A percentile compares a stretch with the other conserved stretches of the same genome.
These are phyloP conservation scores for Atopsyche davidsoni DNA, from an alignment of 1,140 invertebrate genomes.

Conservation along the genomic window DNA sequence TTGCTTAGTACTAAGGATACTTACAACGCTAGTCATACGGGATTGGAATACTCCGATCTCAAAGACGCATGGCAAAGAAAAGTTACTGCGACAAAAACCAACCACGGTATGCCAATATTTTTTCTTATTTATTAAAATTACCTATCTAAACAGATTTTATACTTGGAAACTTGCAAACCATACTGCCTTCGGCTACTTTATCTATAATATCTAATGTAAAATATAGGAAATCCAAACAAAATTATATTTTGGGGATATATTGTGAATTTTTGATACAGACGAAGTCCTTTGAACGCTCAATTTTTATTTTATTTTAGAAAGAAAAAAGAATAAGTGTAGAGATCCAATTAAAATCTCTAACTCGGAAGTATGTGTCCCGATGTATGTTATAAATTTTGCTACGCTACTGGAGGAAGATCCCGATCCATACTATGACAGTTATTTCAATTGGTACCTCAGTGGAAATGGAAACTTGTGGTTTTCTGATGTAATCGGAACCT, in stretches of 20 bases:
- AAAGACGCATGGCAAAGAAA: conserved; percentile 23
- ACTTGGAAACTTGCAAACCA: too few relatives aligned
- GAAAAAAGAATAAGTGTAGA: conserved; percentile 8
- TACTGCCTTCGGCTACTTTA: too few relatives aligned
- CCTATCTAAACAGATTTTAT: too few relatives aligned
- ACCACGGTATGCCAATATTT: conserved; percentile 14
- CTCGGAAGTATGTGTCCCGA: conserved; percentile 6
- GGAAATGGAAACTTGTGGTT: conserved; percentile 22
- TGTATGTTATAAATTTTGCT: conserved; percentile 24
- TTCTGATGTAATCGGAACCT: not conserved
- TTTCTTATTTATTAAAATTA: conserved; percentile 1
- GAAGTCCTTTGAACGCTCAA: too few relatives aligned
- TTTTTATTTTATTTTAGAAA: conserved; percentile 17
- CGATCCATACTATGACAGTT: conserved; percentile 21
- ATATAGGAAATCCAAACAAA: not conserved
- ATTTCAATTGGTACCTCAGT: conserved; percentile 25
- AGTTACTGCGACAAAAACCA: conserved; percentile 4
- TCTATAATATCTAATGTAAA: not conserved
- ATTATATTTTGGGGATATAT: not conserved
- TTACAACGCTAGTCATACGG: conserved; percentile 13
- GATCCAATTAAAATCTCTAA: not conserved
- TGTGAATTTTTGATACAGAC: not conserved
- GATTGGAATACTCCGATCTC: conserved; percentile 2
- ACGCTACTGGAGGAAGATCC: conserved; percentile 22
- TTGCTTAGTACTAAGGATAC: not conserved